Evolutionary conservation across 2,113 vertebrate species (phyloP), one percentile per base, ranked within the genome.

Genomic region (Nothoprocta pentlandii): DNA sequence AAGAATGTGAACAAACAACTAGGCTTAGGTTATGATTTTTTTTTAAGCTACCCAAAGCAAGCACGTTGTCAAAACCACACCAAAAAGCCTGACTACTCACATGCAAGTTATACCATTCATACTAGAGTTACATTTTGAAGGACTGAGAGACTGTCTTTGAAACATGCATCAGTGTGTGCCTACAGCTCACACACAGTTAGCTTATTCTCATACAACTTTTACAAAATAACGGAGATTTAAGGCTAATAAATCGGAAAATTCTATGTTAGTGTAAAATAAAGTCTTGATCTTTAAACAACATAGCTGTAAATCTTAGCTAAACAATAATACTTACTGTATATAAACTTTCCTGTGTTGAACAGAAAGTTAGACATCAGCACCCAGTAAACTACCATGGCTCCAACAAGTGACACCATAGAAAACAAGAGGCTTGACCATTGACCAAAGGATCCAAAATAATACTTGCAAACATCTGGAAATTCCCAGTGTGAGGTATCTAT

Each of bases 361-460:
- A 99, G 98, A 92, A 99, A 99, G 97, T 99, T 99, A 88, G 99
- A 99, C 99, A 99, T 99, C 80, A 99, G 99, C 39, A 99, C 99
- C 99, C 99, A 99, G 93, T 99, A 99, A 89, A 99, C 98, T 94
- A 99, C 98, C 99, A 99, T 99, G 66, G 99, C 99, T 96, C 99
- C 99, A 85, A 99, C 94, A 42, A 99, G 98, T 0, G 99, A 99
- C 85, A 99, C 97, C 98, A 99, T 94, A 41, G 99, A 99, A 97
- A 99, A 99, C 13, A 99, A 39, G 51, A 99, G 97, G 92, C 99
- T 99, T 32, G 98, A 99, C 99, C 99, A 99, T 23, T 99, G 98
- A 63, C 99, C 99, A 93, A 98, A 98, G 42, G 98, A 98, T 49
- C 99, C 99, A 95, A 99, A 99, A 96, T 99, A 99, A 96, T 99